Evolutionary conservation across 2,113 vertebrate species (phyloP), one percentile per base, ranked within the genome.

Genomic region (Phylloscopus trochilus): DNA sequence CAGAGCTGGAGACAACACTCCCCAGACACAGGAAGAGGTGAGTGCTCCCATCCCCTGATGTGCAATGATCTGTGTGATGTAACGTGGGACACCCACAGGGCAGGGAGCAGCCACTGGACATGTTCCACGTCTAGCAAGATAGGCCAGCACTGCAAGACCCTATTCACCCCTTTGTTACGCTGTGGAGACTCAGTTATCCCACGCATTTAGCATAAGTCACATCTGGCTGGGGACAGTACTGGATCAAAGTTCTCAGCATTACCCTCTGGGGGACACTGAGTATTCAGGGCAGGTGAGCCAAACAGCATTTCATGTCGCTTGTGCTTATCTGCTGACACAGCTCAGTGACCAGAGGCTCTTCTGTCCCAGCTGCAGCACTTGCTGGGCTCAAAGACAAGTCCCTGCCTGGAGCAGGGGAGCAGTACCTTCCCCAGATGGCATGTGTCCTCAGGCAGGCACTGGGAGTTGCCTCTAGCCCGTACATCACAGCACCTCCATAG

Each of bases 401-500:
- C 26, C 62, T 74, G 69, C 20, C 53, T 23, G 46, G 44, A 22
- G 30, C 23, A 16, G 52, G 17, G 39, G 70, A 58, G 59, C 28
- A 47, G 95, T 98, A 99, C 99, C 98, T 99, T 97, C 99, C 99
- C 98, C 98, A 99, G 20, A 96, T 19, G 0, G 99, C 98, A 10
- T 99, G 98, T 86, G 97, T 98, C 92, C 98, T 97, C 80, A 99
- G 95, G 98, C 98, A 99, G 0, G 98, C 74, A 1, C 96, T 97
- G 28, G 98, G 96, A 64, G 90, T 94, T 6, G 98, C 98, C 84
- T 99, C 99, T 96, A 99, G 98, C 33, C 98, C 98, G 0, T 98
- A 98, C 98, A 99, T 97, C 98, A 99, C 90, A 0, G 97, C 97
- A 24, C 99, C 98, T 15, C 99, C 99, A 6, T 99, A 99, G 62